Conservation (phyloP, 2,113 vertebrate genomes). For the Chaenocephalus aceratus region DNA sequence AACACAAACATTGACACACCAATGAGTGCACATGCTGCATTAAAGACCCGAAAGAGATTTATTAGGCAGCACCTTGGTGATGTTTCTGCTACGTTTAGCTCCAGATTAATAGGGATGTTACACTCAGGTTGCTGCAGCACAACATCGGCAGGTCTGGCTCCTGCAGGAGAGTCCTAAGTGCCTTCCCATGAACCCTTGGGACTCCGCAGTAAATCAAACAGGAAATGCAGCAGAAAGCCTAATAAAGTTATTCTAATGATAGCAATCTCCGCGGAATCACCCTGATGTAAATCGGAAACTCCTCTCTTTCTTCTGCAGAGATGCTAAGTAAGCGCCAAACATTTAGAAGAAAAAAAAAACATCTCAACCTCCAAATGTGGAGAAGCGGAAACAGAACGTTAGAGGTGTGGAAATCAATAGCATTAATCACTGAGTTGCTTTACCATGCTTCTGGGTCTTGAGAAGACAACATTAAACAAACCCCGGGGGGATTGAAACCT, state of each 20-base stretch:
- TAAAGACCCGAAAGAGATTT: constrained; percentile 42
- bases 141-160: constrained; percentile 61
- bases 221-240: constrained; percentile 83
- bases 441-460: constrained; percentile 57
- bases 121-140: constrained; percentile 66
- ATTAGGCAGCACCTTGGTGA: constrained; percentile 38
- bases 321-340: constrained; percentile 48
- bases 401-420: constrained; percentile 74
- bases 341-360: not conserved
- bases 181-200: constrained; percentile 77
- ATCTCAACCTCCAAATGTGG: constrained; percentile 31
- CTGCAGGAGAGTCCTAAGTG: constrained; percentile 64
- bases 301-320: constrained; percentile 27
- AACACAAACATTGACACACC: constrained; percentile 13
- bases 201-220: constrained; percentile 82
- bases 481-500: constrained; percentile 55
- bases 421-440: constrained; percentile 66
- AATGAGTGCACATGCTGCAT: constrained; percentile 1
- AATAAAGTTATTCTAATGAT: constrained; percentile 83
- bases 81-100: constrained; percentile 63
- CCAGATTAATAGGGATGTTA: constrained; percentile 65
- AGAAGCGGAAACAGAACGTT: constrained; percentile 69
- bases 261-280: constrained; percentile 67
- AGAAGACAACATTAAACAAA: constrained; percentile 66
- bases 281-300: constrained; percentile 49